These are phyloP conservation scores for Nyctereutes procyonoides DNA, from an alignment of 2,113 vertebrate genomes.

Conservation along the genomic window DNA sequence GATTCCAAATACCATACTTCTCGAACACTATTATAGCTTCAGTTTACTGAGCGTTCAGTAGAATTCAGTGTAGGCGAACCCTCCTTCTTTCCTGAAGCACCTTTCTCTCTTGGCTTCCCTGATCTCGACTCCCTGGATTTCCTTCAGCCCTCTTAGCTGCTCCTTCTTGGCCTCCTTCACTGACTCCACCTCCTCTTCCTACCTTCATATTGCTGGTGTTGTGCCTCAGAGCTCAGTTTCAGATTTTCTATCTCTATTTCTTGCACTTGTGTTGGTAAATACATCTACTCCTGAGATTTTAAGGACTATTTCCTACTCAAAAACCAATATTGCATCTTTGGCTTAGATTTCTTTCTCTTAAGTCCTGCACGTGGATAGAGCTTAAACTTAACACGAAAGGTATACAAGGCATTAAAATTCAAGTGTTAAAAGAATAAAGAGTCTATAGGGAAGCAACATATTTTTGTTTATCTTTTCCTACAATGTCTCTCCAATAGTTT, in stretches of 20 bases:
- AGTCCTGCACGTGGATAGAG: neutral
- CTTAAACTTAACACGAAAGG: neutral
- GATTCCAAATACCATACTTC: neutral
- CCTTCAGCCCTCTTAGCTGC: neutral
- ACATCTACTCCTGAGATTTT: neutral
- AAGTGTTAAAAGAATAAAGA: slow-evolving; percentile 1
- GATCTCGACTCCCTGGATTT: neutral
- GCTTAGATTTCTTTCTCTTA: neutral
- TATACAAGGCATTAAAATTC: slow-evolving; percentile 38
- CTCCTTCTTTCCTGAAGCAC: neutral
- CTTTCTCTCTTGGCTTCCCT: neutral
- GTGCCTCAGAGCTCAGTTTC: neutral
- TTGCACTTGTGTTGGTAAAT: neutral
- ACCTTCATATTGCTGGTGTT: neutral
- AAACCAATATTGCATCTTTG: neutral
- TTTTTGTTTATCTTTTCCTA: neutral
- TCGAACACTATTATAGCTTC: neutral
- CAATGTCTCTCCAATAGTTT: neutral
- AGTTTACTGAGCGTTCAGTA: neutral
- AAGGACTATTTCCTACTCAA: slow-evolving; percentile 7
- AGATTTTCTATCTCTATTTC: neutral
- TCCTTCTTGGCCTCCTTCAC: neutral
- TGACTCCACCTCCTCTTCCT: neutral
- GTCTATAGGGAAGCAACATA: neutral
- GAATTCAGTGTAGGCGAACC: neutral